phyloP scores from a whole-genome alignment of 1,140 invertebrate genomes.

The Nebria ingens region DNA sequence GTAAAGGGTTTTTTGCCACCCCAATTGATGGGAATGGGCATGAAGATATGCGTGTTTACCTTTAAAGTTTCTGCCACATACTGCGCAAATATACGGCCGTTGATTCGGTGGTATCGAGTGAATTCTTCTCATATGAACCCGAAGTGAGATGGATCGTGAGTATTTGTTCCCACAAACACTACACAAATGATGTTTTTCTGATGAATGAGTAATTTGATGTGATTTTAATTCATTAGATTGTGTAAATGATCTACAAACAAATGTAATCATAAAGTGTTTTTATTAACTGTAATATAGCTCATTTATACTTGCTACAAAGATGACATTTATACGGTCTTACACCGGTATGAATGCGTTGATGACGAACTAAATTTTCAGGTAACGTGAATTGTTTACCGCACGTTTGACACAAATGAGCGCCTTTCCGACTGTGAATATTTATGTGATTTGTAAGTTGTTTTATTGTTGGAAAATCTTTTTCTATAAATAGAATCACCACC shows the following conservation, averaged over 20 bases:
- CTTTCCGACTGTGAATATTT: neutral
- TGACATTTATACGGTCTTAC: slow-evolving; percentile 1
- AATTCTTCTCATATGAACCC: neutral
- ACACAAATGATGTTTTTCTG: neutral
- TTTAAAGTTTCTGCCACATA: slow-evolving; percentile 3
- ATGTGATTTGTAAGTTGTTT: neutral
- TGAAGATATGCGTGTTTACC: slow-evolving; percentile 39
- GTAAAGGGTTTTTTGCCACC: too few species aligned
- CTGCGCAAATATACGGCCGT: neutral
- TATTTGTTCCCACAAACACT: slow-evolving; percentile 4
- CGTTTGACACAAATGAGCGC: slow-evolving; percentile 5
- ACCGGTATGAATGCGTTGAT: neutral
- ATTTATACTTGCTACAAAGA: neutral
- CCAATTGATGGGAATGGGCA: too few species aligned
- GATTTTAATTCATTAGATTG: slow-evolving; percentile 9
- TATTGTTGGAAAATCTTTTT: slow-evolving; percentile 2
- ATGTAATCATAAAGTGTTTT: neutral
- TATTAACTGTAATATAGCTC: neutral
- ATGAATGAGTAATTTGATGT: neutral
- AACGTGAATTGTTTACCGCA: slow-evolving; percentile 6
- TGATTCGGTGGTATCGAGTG: neutral
- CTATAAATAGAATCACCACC: neutral
- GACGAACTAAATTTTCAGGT: neutral
- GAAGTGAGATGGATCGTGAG: neutral
- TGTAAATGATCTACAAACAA: neutral